phyloP scores from a whole-genome alignment of 2,888 invertebrate genomes.

The Amphipoea oculea region DNA sequence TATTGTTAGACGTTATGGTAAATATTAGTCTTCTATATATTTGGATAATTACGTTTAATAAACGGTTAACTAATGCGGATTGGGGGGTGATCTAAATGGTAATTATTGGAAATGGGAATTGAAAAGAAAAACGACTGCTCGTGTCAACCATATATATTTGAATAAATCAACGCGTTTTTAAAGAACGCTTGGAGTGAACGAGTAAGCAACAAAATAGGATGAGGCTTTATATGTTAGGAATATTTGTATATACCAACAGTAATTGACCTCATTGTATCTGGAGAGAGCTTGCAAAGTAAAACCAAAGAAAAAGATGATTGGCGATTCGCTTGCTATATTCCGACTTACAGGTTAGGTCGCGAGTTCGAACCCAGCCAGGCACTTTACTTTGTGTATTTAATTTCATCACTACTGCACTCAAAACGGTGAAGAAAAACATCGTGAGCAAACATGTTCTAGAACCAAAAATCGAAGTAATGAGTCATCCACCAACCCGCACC shows the following conservation, averaged over 20 bases:
- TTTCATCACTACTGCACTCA: neutral
- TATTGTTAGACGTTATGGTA: conserved; percentile 10
- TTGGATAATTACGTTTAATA: conserved; percentile 10
- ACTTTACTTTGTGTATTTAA: neutral
- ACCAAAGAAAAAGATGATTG: too few species aligned
- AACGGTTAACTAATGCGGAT: neutral
- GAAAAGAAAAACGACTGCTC: too few species aligned
- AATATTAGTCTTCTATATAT: neutral
- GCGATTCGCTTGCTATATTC: neutral
- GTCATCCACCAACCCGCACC: neutral
- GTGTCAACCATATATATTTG: too few species aligned
- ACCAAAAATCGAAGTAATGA: neutral
- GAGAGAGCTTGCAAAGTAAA: neutral
- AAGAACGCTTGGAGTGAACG: too few species aligned
- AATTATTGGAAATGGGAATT: too few species aligned
- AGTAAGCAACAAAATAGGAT: too few species aligned
- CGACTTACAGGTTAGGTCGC: neutral
- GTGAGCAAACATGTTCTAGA: neutral
- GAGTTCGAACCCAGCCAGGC: neutral
- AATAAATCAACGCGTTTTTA: too few species aligned
- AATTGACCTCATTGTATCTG: neutral
- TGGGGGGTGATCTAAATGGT: neutral
- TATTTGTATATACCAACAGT: too few species aligned
- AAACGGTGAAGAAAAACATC: neutral
- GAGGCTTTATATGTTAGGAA: too few species aligned